Evolutionary conservation across 2,113 vertebrate genomes (phyloP), one percentile per base, ranked within the genome.

Genomic region (Bufo gargarizans): DNA sequence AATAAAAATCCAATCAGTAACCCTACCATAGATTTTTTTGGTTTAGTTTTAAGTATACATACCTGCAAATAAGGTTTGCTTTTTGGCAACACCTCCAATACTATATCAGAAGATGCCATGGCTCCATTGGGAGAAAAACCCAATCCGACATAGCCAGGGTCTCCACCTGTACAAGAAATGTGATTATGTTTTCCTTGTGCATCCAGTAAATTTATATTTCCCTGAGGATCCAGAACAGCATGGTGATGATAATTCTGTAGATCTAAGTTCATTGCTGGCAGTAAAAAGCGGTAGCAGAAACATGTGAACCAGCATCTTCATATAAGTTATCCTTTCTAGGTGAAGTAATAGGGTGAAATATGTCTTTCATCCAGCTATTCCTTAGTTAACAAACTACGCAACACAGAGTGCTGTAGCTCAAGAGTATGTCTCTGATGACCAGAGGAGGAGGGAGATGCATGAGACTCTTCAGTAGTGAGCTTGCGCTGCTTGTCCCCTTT

Each of bases 51-150:
- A 13, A 14, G 56, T 58, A 58, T 58, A 43, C 92, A 94, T 92
- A 97, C 96, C 95, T 96, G 95, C 45, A 97, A 93, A 88, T 97
- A 97, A 77, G 96, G 95, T 85, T 94, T 93, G 20, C 96, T 96
- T 76, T 92, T 90, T 84, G 93, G 93, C 93, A 86, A 97, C 94
- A 7, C 96, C 96, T 58, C 96, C 96, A 91, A 97, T 93, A 89
- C 94, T 91, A 97, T 93, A 92, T 97, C 96, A 0, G 96, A 96
- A 0, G 91, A 91, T 19, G 95, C 94, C 96, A 97, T 97, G 77
- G 93, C 93, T 86, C 96, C 96, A 50, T 93, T 92, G 85, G 95
- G 92, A 90, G 96, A 97, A 78, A 97, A 95, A 84, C 96, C 96
- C 91, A 97, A 96, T 90, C 96, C 96, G 86, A 97, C 92, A 91